phyloP scores from a whole-genome alignment of 2,888 invertebrate species.

The Spodoptera littoralis region DNA sequence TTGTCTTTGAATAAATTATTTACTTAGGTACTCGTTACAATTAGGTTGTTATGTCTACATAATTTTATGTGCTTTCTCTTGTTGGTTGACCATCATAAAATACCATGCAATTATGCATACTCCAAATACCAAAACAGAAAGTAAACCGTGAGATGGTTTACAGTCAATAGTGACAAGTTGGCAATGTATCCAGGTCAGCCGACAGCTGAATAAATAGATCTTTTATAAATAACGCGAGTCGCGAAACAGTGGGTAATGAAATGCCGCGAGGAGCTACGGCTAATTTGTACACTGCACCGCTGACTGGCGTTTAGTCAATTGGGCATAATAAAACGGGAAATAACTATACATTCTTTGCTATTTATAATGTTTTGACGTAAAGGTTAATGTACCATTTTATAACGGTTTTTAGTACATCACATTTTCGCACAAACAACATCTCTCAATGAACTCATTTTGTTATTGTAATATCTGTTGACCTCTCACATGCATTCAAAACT shows the following conservation, averaged over 20 bases:
- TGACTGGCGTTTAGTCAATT: conserved; percentile 34
- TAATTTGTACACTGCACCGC: conserved; percentile 67
- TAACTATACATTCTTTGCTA: neutral
- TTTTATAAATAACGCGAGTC: conserved; percentile 85
- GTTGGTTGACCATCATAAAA: neutral
- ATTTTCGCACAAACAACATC: too few relatives aligned
- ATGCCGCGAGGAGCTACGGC: conserved; percentile 63
- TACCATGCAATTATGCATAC: neutral
- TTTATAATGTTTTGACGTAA: too few relatives aligned
- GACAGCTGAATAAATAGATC: conserved; percentile 85
- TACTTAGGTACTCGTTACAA: too few relatives aligned
- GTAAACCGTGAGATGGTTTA: conserved; percentile 33
- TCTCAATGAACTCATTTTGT: too few relatives aligned
- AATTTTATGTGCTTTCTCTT: neutral
- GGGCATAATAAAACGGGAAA: conserved; percentile 7
- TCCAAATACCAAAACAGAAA: conserved; percentile 36
- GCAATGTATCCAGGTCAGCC: conserved; percentile 82
- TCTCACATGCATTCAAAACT: conserved; percentile 18
- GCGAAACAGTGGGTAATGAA: conserved; percentile 65
- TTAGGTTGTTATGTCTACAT: neutral
- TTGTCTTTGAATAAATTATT: too few relatives aligned
- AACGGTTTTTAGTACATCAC: too few relatives aligned
- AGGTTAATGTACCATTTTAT: too few relatives aligned
- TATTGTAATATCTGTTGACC: neutral
- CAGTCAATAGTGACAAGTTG: conserved; percentile 69